Conservation (phyloP, 2,113 vertebrate genomes). For the Phalacrocorax pelagicus region DNA sequence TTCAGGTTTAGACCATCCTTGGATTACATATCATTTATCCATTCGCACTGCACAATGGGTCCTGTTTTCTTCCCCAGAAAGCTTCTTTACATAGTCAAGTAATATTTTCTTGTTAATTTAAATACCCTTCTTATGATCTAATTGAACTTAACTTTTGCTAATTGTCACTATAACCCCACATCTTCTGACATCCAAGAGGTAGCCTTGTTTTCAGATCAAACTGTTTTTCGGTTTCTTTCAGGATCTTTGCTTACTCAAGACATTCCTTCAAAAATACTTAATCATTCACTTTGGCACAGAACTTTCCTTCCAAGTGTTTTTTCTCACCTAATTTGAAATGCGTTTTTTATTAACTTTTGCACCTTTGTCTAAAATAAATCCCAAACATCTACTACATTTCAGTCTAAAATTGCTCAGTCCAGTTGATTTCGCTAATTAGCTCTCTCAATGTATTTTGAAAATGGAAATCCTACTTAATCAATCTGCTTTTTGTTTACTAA, state of each 20-base stretch:
- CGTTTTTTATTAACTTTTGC: background rate
- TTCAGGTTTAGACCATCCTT: background rate
- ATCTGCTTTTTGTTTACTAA: constrained; percentile 50
- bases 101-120: background rate
- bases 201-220: background rate
- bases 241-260: background rate
- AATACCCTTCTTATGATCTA: background rate
- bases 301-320: background rate
- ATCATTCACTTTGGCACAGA: background rate
- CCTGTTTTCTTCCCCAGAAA: background rate
- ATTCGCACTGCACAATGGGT: background rate
- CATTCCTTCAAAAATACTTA: background rate
- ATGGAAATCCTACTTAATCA: constrained; percentile 50
- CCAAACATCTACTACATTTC: background rate
- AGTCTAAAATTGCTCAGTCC: background rate
- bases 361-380: constrained; percentile 17
- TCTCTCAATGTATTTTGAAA: constrained; percentile 43
- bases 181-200: background rate
- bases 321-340: background rate
- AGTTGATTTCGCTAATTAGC: constrained; percentile 44
- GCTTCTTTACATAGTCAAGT: background rate
- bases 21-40: background rate
- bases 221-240: background rate
- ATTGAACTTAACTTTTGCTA: background rate
- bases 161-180: background rate